Evolutionary conservation across 2,888 invertebrate species (phyloP), one percentile per base, ranked within the genome.

Genomic region (Drosophila merina): DNA sequence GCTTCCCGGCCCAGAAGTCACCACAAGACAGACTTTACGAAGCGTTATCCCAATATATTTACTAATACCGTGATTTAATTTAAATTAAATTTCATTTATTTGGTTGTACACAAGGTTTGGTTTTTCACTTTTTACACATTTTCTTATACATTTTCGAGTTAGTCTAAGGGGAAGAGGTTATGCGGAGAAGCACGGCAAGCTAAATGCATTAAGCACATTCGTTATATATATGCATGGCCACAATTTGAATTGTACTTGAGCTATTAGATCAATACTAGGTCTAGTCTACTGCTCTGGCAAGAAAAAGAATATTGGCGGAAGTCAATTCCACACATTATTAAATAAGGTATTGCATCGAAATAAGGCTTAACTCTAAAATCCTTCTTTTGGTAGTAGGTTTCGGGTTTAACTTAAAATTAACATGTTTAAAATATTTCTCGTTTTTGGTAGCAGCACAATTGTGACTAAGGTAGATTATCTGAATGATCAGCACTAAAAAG

Each of bases 261-360:
- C 54, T 62, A 14, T 64, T 55, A 45, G 48, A 28, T 42, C 51
- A 33, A 44, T 26, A 28, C 42, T 55, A 50, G 63, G 62, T 10
- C 20, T 69, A 60, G 52, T 79, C 60, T 42, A 67, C 68, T 64
- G 62, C 62, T 84, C 81, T 84, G 87, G 79, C 87, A 80, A 80
- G 79, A 79, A 33, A 64, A 25, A 51, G 8, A 9, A 45, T 63
- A 20, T 62, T 47, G 14, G 8, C 12, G 31, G 25, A 25, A 36
- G 12, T 60, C 36, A 52, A 58, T 50, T 36, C 51, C 48, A 14
- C 49, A 56, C 36, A 47, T 54, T 45, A 55, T 38, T 44, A 12
- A 20, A 55, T 55, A 57, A 58, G 38, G 38, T 48, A 67, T 67
- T 70, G 58, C 58, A 67, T 49, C 57, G 2, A 57, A 47, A 20